Evolutionary conservation across 2,888 invertebrate species (phyloP).

Genomic region (Eugnorisma glareosa): DNA sequence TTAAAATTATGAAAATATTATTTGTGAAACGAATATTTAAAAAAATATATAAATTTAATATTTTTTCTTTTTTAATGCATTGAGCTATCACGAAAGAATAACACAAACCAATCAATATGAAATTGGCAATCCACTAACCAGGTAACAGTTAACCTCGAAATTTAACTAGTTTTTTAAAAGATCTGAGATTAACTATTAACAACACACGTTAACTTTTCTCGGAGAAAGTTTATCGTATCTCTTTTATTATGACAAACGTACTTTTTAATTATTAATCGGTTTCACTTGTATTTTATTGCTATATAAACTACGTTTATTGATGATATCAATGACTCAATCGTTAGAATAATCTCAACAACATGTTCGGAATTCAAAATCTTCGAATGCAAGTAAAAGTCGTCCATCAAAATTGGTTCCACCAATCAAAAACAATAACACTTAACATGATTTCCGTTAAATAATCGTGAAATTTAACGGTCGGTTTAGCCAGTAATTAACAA

Average conservation of each 20-base stretch:
- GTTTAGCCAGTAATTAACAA: conserved; percentile 41
- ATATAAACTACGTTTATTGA: conserved; percentile 6
- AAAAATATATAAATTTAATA: too few species aligned
- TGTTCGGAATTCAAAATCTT: neutral
- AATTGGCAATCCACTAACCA: neutral
- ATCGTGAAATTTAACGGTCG: conserved; percentile 1
- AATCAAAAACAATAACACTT: conserved; percentile 2
- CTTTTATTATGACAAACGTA: conserved; percentile 18
- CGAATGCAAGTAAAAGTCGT: neutral
- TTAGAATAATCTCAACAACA: neutral
- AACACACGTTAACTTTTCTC: conserved; percentile 17
- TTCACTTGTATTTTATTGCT: conserved; percentile 32
- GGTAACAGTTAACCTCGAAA: conserved; percentile 28
- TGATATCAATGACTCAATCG: neutral
- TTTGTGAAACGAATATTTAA: too few species aligned
- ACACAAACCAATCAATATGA: neutral
- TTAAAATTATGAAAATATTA: too few species aligned
- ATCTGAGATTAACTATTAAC: conserved; percentile 1
- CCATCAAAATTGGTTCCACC: conserved; percentile 6
- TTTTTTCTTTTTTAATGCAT: neutral
- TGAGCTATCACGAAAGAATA: neutral
- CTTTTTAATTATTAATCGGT: conserved; percentile 2
- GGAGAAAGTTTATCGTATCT: conserved; percentile 41
- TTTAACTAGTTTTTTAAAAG: conserved; percentile 8
- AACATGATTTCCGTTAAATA: conserved; percentile 2